Conservation (phyloP, 2,888 invertebrate species). For the Lasioglossum villosulum region DNA sequence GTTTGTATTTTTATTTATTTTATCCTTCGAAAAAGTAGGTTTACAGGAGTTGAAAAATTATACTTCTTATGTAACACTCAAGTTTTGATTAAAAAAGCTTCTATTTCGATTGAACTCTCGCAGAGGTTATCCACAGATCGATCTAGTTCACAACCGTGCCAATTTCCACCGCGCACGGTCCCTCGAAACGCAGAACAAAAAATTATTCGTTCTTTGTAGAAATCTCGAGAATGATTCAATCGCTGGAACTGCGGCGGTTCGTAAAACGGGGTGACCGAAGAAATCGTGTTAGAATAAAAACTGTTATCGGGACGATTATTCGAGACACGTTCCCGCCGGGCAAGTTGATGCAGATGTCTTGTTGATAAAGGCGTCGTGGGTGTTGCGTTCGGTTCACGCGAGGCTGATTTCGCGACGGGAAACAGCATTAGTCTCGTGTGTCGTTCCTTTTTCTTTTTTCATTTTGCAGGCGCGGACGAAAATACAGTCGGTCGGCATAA, state of each 20-base stretch:
- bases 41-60: too few species aligned
- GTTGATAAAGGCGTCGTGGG: constrained; percentile 8
- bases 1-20: too few species aligned
- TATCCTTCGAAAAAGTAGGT: too few species aligned
- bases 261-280: neutral
- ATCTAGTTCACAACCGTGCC: neutral
- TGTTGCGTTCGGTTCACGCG: constrained; percentile 32
- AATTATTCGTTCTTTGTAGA: neutral
- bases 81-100: neutral
- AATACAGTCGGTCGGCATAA: constrained; percentile 44
- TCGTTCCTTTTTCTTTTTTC: neutral
- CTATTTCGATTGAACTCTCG: neutral
- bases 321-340: neutral
- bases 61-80: too few species aligned
- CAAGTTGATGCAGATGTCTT: constrained; percentile 8
- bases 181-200: neutral
- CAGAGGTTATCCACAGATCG: neutral
- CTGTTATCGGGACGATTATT: neutral
- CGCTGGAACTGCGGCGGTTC: neutral
- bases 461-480: constrained; percentile 33
- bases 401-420: neutral
- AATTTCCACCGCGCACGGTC: neutral
- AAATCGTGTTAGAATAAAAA: neutral
- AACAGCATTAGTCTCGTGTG: neutral
- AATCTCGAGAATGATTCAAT: neutral